phyloP scores from a whole-genome alignment of 2,113 vertebrate genomes.

The Brachirus orientalis region DNA sequence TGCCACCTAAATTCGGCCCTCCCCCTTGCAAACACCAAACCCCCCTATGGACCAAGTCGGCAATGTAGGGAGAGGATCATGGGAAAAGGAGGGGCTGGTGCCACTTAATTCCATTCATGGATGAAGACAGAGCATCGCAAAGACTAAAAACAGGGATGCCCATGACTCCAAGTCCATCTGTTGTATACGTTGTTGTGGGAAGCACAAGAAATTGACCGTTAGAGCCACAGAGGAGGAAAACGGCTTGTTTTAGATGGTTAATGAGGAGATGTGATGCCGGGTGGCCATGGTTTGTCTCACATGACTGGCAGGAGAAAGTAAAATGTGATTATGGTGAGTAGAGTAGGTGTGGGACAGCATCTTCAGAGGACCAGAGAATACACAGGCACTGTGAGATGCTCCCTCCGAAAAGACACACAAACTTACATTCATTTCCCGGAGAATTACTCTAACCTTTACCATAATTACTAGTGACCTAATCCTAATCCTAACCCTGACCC shows the following conservation, averaged over 20 bases:
- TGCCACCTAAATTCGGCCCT: constrained; percentile 51
- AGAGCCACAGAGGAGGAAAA: constrained; percentile 6
- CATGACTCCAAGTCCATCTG: constrained; percentile 54
- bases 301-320: constrained; percentile 4
- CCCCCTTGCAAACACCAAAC: no score
- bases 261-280: constrained; percentile 33
- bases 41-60: constrained; percentile 53
- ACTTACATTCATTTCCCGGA: no score
- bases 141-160: constrained; percentile 32
- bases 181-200: constrained; percentile 51
- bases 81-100: constrained; percentile 63
- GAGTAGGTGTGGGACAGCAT: constrained; percentile 42
- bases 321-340: constrained; percentile 38
- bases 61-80: constrained; percentile 51
- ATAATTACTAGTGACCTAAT: no score
- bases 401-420: constrained; percentile 19
- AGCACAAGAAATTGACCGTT: constrained; percentile 31
- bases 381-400: constrained; percentile 51
- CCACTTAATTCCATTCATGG: constrained; percentile 58
- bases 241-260: constrained; percentile 7
- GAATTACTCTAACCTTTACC: no score
- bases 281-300: constrained; percentile 32
- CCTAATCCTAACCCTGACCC: no score
- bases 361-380: constrained; percentile 43
- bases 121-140: constrained; percentile 53